phyloP scores from a whole-genome alignment of 2,797 vertebrate species.

The Echiichthys vipera region DNA sequence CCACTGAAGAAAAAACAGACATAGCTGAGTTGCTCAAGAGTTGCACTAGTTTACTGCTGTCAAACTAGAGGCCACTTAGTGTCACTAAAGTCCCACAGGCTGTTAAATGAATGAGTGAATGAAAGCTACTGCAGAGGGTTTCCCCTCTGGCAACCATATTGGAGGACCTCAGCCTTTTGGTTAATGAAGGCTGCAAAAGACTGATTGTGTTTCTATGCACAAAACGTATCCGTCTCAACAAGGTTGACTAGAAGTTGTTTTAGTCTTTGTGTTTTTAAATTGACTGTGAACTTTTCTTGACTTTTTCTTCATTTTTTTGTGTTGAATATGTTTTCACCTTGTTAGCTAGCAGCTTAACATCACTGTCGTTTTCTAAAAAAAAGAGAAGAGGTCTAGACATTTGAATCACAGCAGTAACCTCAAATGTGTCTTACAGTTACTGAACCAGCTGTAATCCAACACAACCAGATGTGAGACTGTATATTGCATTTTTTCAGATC shows the following conservation, averaged over 20 bases:
- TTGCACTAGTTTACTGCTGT: conserved; percentile 38
- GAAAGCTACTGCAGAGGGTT: background rate
- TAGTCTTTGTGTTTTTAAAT: background rate
- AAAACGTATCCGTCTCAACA: conserved; percentile 22
- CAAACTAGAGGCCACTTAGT: conserved; percentile 28
- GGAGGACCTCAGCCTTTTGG: conserved; percentile 18
- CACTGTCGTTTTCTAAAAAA: conserved; percentile 4
- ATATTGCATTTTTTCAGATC: background rate
- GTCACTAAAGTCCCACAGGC: conserved; percentile 3
- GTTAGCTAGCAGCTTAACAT: background rate
- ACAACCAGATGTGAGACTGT: conserved; percentile 19
- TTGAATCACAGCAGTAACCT: conserved; percentile 24
- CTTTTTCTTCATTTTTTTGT: background rate
- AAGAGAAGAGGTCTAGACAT: background rate
- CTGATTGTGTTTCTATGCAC: conserved; percentile 37
- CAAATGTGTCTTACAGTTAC: background rate
- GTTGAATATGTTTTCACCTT: background rate
- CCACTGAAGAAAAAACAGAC: conserved; percentile 2
- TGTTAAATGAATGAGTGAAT: conserved; percentile 4
- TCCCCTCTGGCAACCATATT: conserved; percentile 28
- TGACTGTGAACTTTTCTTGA: conserved; percentile 20
- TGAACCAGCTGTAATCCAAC: background rate
- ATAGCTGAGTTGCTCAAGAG: background rate
- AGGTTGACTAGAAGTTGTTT: background rate
- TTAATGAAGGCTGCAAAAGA: conserved; percentile 8